phyloP scores from a whole-genome alignment of 2,113 vertebrate genomes.

The Deroptyus accipitrinus region DNA sequence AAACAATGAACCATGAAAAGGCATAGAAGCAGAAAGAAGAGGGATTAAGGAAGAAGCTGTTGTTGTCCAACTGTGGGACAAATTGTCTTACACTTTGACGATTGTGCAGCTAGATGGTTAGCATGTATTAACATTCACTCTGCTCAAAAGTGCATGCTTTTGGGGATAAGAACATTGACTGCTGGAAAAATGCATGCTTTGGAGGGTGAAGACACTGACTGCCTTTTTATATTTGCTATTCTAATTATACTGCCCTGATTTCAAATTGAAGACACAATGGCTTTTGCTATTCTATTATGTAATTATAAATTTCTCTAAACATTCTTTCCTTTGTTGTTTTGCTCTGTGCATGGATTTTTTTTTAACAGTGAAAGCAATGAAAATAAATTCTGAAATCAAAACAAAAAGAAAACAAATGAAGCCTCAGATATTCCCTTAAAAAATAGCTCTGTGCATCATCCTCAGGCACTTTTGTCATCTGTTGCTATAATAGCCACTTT shows the following conservation, averaged over 20 bases:
- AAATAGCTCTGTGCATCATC: constrained; percentile 32
- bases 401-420: constrained; percentile 37
- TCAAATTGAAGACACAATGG: constrained; percentile 55
- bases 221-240: constrained; percentile 53
- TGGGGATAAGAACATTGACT: not conserved
- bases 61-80: not conserved
- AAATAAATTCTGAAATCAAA: constrained; percentile 49
- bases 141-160: not conserved
- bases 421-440: constrained; percentile 9
- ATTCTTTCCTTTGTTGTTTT: constrained; percentile 46
- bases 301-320: constrained; percentile 46
- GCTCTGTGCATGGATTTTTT: not conserved
- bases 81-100: not conserved
- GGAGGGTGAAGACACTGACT: constrained; percentile 8
- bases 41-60: not conserved
- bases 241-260: constrained; percentile 29
- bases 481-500: constrained; percentile 44
- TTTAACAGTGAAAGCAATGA: not conserved
- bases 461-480: constrained; percentile 37
- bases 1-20: not conserved
- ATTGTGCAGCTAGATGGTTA: not conserved
- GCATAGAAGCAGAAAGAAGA: not conserved
- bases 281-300: constrained; percentile 32
- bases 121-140: not conserved
- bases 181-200: constrained; percentile 41